Evolutionary conservation across 1,140 invertebrate species (phyloP).

Genomic region (Drosophila aff.): DNA sequence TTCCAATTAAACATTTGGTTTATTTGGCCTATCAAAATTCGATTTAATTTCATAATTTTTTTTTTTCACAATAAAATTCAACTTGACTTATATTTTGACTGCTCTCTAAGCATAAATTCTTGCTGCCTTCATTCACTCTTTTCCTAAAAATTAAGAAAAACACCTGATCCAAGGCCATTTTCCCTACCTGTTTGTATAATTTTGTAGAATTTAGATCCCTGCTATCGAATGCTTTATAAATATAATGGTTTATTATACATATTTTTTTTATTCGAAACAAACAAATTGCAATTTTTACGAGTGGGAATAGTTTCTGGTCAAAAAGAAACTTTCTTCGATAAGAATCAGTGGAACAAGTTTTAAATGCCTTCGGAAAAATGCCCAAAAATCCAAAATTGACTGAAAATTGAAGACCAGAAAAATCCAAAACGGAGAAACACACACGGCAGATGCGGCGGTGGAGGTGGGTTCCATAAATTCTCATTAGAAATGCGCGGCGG

Average conservation of each 20-base stretch:
- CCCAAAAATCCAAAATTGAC: slow-evolving; percentile 14
- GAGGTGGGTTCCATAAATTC: slow-evolving; percentile 46
- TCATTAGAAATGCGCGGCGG: slow-evolving; percentile 41
- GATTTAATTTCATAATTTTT: too few species aligned
- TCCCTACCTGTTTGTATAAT: background rate
- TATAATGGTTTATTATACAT: slow-evolving; percentile 17
- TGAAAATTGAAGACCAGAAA: slow-evolving; percentile 17
- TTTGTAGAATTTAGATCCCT: background rate
- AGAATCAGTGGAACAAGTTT: slow-evolving; percentile 33
- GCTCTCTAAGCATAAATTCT: background rate
- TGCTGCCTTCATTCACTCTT: background rate
- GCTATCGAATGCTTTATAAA: slow-evolving; percentile 15
- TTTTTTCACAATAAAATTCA: background rate
- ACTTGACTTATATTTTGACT: background rate
- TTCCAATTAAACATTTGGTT: too few species aligned
- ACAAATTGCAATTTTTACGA: slow-evolving; percentile 56
- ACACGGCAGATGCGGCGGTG: background rate
- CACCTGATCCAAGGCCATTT: background rate
- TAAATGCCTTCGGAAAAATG: slow-evolving; percentile 20
- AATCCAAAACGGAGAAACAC: background rate
- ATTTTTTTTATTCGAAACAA: slow-evolving; percentile 14
- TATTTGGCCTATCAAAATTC: too few species aligned
- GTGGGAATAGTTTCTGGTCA: slow-evolving; percentile 16
- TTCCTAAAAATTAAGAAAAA: background rate
- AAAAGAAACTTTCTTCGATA: slow-evolving; percentile 33